Conservation (phyloP, 2,797 vertebrate genomes). For the Lutjanus argentimaculatus region DNA sequence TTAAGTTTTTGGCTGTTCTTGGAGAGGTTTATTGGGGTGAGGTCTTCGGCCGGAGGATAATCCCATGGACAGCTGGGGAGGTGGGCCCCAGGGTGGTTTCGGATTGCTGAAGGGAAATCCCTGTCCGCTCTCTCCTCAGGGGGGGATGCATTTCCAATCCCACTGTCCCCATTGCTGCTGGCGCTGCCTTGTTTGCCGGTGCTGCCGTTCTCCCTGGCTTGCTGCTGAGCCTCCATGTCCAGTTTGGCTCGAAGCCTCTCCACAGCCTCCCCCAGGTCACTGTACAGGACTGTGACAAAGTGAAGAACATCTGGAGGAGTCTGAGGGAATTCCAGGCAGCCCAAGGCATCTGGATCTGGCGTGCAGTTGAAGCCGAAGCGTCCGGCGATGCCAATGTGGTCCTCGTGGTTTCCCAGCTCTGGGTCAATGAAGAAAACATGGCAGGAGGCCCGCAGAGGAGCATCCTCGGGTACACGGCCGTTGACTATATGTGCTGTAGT, state of each 20-base stretch:
- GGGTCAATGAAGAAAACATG: slow-evolving; percentile 98
- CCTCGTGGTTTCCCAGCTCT: slow-evolving; percentile 91
- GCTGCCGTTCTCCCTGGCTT: slow-evolving; percentile 87
- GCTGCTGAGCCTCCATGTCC: slow-evolving; percentile 89
- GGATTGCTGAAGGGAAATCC: slow-evolving; percentile 91
- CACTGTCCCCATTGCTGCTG: slow-evolving; percentile 95
- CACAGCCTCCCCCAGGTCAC: slow-evolving; percentile 93
- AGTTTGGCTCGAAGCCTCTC: slow-evolving; percentile 92
- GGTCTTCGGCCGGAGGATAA: slow-evolving; percentile 74
- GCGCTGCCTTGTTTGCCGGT: slow-evolving; percentile 90
- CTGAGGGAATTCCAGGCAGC: slow-evolving; percentile 95
- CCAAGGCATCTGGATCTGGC: slow-evolving; percentile 91
- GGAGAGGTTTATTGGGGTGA: slow-evolving; percentile 68
- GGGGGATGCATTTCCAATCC: slow-evolving; percentile 93
- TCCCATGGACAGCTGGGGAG: slow-evolving; percentile 89
- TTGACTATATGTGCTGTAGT: slow-evolving; percentile 90
- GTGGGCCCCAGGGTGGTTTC: slow-evolving; percentile 83
- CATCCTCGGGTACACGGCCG: slow-evolving; percentile 85
- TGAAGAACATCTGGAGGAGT: slow-evolving; percentile 93
- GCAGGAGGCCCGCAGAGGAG: slow-evolving; percentile 90
- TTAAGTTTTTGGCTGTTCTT: slow-evolving; percentile 84
- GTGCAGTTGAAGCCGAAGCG: slow-evolving; percentile 95
- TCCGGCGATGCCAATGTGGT: slow-evolving; percentile 92
- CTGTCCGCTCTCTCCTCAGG: slow-evolving; percentile 90
- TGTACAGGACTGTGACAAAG: slow-evolving; percentile 94